Base-by-base conservation (phyloP, 2,113 vertebrate genomes). In the Aplodontia rufa region DNA sequence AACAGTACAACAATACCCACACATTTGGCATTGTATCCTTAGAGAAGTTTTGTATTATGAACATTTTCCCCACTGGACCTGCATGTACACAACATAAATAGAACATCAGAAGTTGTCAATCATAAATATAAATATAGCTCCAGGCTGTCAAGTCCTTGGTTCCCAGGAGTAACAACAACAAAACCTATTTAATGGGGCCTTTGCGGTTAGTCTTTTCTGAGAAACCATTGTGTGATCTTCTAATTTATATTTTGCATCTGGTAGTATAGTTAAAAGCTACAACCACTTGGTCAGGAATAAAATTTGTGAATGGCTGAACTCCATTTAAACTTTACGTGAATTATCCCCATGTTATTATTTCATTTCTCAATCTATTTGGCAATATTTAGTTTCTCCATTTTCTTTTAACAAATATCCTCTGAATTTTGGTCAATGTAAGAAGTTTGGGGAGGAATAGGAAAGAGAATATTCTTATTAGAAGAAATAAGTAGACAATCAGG, bases 121-220 rank as follows among this genome's bases (percentile, higher is more conserved):
- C 72, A 93, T 84, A 95, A 92, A n/a, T 30, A 96, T 95, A 97
- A 96, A 93, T 76, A 97, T 81, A 98, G 95, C 92, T 95, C 35
- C n/a, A 60, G 68, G 30, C 19, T 97, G 76, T 76, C 87, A 97
- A 58, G 74, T 89, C 60, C 53, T 49, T 40, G 7, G 0, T 72
- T 11, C 62, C 69, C 42, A 87, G 16, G 35, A 97, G 60, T 35
- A 60, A 96, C 62, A 96, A 93, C 90, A 92, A 30, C 13, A 78
- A 97, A 96, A 76, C 2, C 74, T 88, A 53, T 79, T 96, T 96
- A 96, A 95, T 84, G 19, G 86, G 49, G 40, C 6, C 16, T 80
- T 91, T 95, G 8, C 4, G 91, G 75, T 71, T 97, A 28, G 24
- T 92, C 0, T 97, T 79, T 91, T 96, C 64, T 86, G 37, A 8